Base-by-base conservation (phyloP, 2,113 vertebrate genomes). In the Gasterosteus aculeatus region DNA sequence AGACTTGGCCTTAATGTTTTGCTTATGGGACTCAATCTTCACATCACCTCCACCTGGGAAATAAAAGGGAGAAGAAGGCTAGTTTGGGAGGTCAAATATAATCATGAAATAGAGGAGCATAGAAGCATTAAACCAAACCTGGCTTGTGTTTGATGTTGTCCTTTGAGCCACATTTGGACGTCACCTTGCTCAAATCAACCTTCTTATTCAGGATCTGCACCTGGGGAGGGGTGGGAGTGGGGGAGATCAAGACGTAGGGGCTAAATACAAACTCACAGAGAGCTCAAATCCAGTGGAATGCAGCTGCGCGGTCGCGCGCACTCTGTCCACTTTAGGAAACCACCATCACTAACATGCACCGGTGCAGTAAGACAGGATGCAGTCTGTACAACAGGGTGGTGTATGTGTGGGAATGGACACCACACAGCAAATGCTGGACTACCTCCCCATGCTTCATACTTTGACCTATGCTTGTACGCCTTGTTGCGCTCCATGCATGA, bases 151-250 rank as follows among this genome's bases (percentile, higher is more conserved):
- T 99, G 70, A 97, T 95, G 69, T 96, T 98, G 58, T 96, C 93
- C 94, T 99, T 99, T 39, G 98, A 98, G 63, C 98, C 98, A 61
- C 96, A 99, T 91, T 98, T 99, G 31, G 97, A 95, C 2, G 96
- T 95, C 85, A 98, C 95, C 88, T 97, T 98, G 82, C 97, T 98
- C 72, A 98, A 80, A 68, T 99, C 97, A 0, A 98, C 95, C 75
- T 99, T 99, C 92, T 95, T 98, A 90, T 92, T 97, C 84, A 96
- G 94, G 90, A 99, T 99, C 92, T 98, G 97, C 87, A 99, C 95
- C 98, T 99, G 63, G 14, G 38, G 14, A 11, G 35, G 35, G 35
- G 3, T 3, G 5, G 16, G 39, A 58, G 58, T 51, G 60, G 57
- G 19, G 74, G 11, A 81, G 18, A 69, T 42, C 19, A 80, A 22